A percentile compares a stretch with the other conserved stretches of the same genome.
Evolutionary conservation across 2,113 vertebrate genomes (phyloP).

Genomic region (Spea multiplicata): DNA sequence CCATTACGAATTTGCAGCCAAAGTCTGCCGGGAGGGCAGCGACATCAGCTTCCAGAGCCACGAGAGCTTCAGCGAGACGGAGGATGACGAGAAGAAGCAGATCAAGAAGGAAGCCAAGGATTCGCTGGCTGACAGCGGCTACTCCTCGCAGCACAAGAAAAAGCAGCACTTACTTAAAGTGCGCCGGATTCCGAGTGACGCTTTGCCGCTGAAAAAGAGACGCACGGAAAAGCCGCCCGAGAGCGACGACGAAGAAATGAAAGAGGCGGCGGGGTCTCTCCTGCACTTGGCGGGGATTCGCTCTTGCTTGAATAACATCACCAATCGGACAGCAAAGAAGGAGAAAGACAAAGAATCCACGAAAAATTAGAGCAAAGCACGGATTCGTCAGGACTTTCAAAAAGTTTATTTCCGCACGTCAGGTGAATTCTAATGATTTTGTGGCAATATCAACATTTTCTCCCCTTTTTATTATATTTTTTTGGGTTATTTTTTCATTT

Average conservation of each 20-base stretch:
- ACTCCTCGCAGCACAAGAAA: conserved; percentile 85
- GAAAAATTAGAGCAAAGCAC: conserved; percentile 92
- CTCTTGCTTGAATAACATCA: conserved; percentile 99
- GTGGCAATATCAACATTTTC: conserved; percentile 99
- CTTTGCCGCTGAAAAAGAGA: conserved; percentile 97
- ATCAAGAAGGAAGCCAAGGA: conserved; percentile 84
- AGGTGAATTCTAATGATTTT: conserved; percentile 99
- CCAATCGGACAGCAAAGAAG: conserved; percentile 98
- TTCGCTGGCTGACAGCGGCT: conserved; percentile 78
- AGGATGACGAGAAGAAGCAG: conserved; percentile 80
- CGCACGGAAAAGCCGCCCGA: conserved; percentile 90
- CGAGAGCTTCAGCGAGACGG: conserved; percentile 77
- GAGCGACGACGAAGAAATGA: conserved; percentile 99
- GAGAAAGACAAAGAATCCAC: conserved; percentile 85
- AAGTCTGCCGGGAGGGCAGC: conserved; percentile 70
- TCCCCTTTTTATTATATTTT: conserved; percentile 60
- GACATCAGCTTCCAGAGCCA: conserved; percentile 75
- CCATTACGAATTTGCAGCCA: conserved; percentile 72
- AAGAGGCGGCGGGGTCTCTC: conserved; percentile 94
- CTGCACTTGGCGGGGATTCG: conserved; percentile 95
- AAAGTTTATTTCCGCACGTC: conserved; percentile 96
- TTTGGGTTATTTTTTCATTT: conserved; percentile 58
- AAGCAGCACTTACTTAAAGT: conserved; percentile 88
- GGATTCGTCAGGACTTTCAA: conserved; percentile 87
- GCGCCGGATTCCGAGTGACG: conserved; percentile 83